These are phyloP conservation scores for zebrafish (Danio rerio) DNA, from an alignment of 2,113 vertebrate species.

Conservation along the genomic window DNA sequence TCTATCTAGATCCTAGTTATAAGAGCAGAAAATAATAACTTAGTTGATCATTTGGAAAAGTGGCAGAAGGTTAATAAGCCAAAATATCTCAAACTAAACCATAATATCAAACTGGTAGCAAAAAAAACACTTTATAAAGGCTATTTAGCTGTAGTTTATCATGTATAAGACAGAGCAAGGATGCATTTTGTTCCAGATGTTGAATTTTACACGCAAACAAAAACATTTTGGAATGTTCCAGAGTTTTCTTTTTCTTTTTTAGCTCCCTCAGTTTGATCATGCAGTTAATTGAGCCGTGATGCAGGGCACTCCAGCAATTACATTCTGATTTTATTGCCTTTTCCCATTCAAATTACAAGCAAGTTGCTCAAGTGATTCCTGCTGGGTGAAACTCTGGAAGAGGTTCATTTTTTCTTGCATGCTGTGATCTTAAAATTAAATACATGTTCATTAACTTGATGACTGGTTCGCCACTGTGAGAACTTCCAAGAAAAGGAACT, in stretches of 20 bases:
- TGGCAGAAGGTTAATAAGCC: too few species aligned
- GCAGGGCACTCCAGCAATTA: slow-evolving; percentile 51
- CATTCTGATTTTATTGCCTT: slow-evolving; percentile 46
- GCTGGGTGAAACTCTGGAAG: slow-evolving; percentile 41
- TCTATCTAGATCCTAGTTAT: too few species aligned
- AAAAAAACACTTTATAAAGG: too few species aligned
- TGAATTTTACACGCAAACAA: not conserved
- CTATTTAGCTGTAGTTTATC: not conserved
- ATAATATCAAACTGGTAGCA: too few species aligned
- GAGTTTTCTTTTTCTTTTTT: not conserved
- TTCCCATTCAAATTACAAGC: slow-evolving; percentile 43
- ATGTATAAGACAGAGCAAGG: not conserved
- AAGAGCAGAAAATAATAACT: too few species aligned
- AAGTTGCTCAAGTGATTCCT: slow-evolving; percentile 39
- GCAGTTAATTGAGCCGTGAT: slow-evolving; percentile 41
- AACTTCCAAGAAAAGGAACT: not conserved
- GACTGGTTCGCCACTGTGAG: slow-evolving; percentile 9
- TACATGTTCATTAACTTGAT: slow-evolving; percentile 50
- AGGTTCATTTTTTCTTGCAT: slow-evolving; percentile 42
- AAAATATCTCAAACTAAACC: too few species aligned
- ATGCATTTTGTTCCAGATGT: not conserved
- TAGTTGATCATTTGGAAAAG: too few species aligned
- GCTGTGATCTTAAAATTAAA: slow-evolving; percentile 52
- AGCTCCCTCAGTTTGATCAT: slow-evolving; percentile 12
- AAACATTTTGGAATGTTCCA: not conserved